Evolutionary conservation across 1,140 invertebrate species (phyloP), one percentile per base, ranked within the genome.

Genomic region (Cyrtorhinus lividipennis): DNA sequence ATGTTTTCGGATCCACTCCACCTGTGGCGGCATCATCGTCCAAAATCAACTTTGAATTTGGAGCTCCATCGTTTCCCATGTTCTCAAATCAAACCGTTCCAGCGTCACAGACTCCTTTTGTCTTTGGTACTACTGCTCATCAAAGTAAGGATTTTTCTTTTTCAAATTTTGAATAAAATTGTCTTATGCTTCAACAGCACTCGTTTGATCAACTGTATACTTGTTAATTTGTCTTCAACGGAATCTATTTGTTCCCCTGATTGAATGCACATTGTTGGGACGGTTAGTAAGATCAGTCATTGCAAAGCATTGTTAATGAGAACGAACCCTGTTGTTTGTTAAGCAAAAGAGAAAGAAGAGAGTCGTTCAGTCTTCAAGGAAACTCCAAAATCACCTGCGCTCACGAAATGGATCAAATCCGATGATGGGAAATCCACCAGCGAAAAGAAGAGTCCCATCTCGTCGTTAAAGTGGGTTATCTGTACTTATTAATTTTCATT

Each of bases 321-420:
- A n/a, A n/a, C n/a, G n/a, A n/a, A n/a, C n/a, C n/a, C n/a, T n/a
- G n/a, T n/a, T n/a, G n/a, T n/a, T n/a, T n/a, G n/a, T n/a, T n/a
- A n/a, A n/a, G 46, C 56, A 59, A 62, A 59, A 53, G 48, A n/a
- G 73, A 77, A 62, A 66, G 64, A 56, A 62, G 65, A 67, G 60
- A 22, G 12, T 20, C 63, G 62, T 5, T 59, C 66, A 53, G 56
- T 64, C 1, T 72, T 61, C 18, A 56, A 38, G 18, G 66, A 67
- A 38, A 25, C 73, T 48, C 76, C 77, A 53, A 85, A 83, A 71
- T 78, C 84, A 64, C 81, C 80, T 64, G 81, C 81, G 15, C 67
- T 85, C 12, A 83, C 84, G 61, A 86, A 86, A 65, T 87, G 84
- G 84, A 75, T 87, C 48, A 80, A 83, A 66, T 79, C 81, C 15